A percentile compares a stretch with the other conserved stretches of the same genome.
Conservation (phyloP, 2,888 invertebrate species). For the Aphelenchoides bicaudatus region DNA sequence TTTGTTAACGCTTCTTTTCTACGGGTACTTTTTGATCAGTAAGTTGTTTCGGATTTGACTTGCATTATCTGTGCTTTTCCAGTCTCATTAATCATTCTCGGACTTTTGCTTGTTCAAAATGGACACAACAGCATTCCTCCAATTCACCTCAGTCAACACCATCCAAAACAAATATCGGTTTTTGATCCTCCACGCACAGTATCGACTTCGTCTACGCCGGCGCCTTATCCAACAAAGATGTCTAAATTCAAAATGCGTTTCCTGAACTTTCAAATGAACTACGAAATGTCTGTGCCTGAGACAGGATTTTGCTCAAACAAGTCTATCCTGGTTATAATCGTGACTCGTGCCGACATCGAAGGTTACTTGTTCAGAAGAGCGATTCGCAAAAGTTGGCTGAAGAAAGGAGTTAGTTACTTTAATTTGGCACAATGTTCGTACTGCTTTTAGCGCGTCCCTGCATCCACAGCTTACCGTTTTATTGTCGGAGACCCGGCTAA, state of each 20-base stretch:
- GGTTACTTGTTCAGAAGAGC: conserved; percentile 1
- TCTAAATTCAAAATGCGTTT: conserved; percentile 1
- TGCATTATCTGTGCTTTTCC: too few species aligned
- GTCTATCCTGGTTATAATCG: not conserved
- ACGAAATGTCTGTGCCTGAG: not conserved
- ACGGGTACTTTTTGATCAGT: too few species aligned
- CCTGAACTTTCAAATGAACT: not conserved
- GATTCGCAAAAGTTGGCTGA: conserved; percentile 1
- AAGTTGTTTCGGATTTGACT: too few species aligned
- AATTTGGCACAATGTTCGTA: not conserved
- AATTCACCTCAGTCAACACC: too few species aligned
- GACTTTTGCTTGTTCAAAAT: too few species aligned
- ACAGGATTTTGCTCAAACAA: not conserved
- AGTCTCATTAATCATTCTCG: too few species aligned
- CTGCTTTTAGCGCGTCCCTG: not conserved
- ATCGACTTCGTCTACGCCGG: not conserved
- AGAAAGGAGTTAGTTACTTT: not conserved
- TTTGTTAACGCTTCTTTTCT: too few species aligned
- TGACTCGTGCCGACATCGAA: not conserved
- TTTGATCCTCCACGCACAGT: too few species aligned
- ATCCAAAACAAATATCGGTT: too few species aligned
- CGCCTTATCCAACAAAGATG: not conserved
- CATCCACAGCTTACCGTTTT: conserved; percentile 13
- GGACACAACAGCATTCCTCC: too few species aligned
- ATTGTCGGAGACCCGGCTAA: conserved; percentile 8